Percentiles rank a stretch among this genome's conserved stretches.
phyloP scores from a whole-genome alignment of 2,888 invertebrate genomes.

The Lycia hirtaria region DNA sequence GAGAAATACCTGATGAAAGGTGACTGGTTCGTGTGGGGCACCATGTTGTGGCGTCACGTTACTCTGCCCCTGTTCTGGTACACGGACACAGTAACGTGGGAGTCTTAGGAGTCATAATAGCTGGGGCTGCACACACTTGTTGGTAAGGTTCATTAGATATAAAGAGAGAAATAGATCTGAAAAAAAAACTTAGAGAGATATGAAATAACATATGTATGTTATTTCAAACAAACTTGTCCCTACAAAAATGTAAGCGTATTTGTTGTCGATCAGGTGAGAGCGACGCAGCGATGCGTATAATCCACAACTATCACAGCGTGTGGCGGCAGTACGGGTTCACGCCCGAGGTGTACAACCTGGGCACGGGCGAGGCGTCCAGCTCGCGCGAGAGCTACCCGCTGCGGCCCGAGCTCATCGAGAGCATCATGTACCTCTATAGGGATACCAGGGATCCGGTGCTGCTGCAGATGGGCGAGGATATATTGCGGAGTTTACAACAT shows the following conservation, averaged over 20 bases:
- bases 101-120: no score
- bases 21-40: no score
- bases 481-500: conserved; percentile 96
- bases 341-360: conserved; percentile 99
- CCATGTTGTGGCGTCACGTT: no score
- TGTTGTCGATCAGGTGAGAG: conserved; percentile 88
- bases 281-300: conserved; percentile 95
- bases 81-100: no score
- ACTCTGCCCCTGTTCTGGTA: no score
- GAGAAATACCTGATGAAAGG: no score
- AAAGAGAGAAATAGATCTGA: no score
- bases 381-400: conserved; percentile 96
- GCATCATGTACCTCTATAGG: conserved; percentile 97
- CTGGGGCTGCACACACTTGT: no score
- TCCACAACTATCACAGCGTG: conserved; percentile 98
- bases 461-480: conserved; percentile 96
- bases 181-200: no score
- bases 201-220: no score
- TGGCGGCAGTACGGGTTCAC: conserved; percentile 99
- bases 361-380: conserved; percentile 92
- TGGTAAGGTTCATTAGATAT: no score
- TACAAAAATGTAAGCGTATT: background rate
- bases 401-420: conserved; percentile 98
- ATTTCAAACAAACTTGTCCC: no score
- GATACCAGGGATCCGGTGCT: conserved; percentile 97